Base-by-base conservation (phyloP, 2,797 vertebrate genomes). In the Neoniphon sammara region DNA sequence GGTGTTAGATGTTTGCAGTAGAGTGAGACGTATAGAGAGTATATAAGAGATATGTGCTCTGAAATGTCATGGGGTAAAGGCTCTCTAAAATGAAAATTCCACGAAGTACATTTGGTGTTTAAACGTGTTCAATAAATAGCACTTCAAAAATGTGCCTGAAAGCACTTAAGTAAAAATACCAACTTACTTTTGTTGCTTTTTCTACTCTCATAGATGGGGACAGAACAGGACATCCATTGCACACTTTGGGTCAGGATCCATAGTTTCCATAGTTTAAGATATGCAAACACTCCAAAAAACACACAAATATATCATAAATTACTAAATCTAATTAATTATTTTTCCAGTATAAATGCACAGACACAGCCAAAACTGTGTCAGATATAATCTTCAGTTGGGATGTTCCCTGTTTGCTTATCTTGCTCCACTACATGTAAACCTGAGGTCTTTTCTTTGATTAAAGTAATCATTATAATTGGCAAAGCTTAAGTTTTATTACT, bases 401-500 rank as follows among this genome's bases (percentile, higher is more conserved):
- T 68, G 74, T 11, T 54, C 58, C 20, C 39, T 50, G n/a, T 66
- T 30, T 69, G 21, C 69, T 72, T 85, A 73, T 81, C 67, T 49
- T 20, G 39, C 12, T 14, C 14, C 12, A 42, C 31, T 64, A 30
- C 39, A 63, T 75, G 47, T 73, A 69, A 77, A 79, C 75, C 54
- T 59, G n/a, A 21, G 67, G 27, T 20, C 66, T 65, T 30, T 39
- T 71, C n/a, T 21, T 27, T 72, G 64, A 73, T 31, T 75, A 61
- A 77, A 73, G 57, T 27, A 57, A 58, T 73, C 65, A 68, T 72
- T 71, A 56, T 17, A 53, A 47, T 60, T 84, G 84, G 82, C 80
- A 80, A 69, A 68, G 60, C 31, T 67, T 55, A 7, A 73, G 31
- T 86, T 84, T 82, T 80, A 72, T 88, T 78, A 78, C 81, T 56